Base-by-base conservation (phyloP, 2,888 invertebrate genomes). In the Oxytorus armatus region DNA sequence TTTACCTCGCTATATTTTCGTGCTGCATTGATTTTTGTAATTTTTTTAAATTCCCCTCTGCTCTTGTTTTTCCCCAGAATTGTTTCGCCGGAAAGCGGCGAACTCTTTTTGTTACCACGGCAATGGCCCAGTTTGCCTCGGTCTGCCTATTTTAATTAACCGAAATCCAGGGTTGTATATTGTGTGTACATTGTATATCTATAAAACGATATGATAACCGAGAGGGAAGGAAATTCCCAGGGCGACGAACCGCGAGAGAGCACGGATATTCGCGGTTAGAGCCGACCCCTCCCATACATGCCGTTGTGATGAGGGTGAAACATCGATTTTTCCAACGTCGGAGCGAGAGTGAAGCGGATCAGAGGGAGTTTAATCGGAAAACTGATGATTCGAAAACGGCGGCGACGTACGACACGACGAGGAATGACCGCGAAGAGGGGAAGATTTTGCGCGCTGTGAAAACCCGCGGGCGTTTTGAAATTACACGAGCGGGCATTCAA, bases 401-500 rank as follows among this genome's bases (percentile, higher is more conserved):
- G 61, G 25, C 59, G 44, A 47, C 7, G 36, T 51, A 66, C 33
- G 21, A 65, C 21, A 53, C 53, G 61, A 74, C 47, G 65, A 51
- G 16, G 65, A 47, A 69, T 42, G 55, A 44, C 36, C 44, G 47
- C 68, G 44, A 51, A 42, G 25, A 55, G 53, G 16, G 16, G 53
- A 21, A 25, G 42, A 70, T 47, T 55, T 21, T n/a, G n/a, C n/a
- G n/a, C n/a, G 66, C 36, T 25, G 44, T 33, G 36, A 66, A n/a
- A 75, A 59, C 49, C 77, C 73, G 53, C 80, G 63, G 77, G 80
- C 80, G 47, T 42, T 80, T 76, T 80, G 77, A 80, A 77, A 77
- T 80, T 80, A 69, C 80, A 63, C n/a, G n/a, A 80, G 55, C 73
- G 77, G 55, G 55, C 77, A 73, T 80, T 80, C 68, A 77, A 80